Base-by-base conservation (phyloP, 1,140 invertebrate genomes). In the Zaprionus lachaisei region DNA sequence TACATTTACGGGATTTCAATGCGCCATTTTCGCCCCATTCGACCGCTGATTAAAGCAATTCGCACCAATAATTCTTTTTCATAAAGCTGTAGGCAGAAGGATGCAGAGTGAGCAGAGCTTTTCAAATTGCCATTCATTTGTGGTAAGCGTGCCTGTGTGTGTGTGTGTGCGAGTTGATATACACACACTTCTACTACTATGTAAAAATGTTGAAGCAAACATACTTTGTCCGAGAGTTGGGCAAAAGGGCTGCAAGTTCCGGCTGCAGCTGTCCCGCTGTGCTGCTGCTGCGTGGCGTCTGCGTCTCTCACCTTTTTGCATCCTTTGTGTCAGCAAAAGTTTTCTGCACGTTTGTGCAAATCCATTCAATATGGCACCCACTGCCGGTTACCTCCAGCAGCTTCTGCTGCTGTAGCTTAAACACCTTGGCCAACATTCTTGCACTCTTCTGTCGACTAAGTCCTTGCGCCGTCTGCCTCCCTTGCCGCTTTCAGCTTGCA, bases 251-350 rank as follows among this genome's bases (percentile, higher is more conserved):
- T 73, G 55, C 44, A n/a, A n/a, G 47, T 49, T 71, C 31, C 55
- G 28, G 62, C 47, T 71, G 69, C 69, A 63, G 49, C 47, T 34
- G 22, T 20, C 37, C 22, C 37, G 44, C 15, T 24, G 15, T 44
- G 31, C 22, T 63, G 17, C 55, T 31, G 34, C 70, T 73, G 69
- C 31, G 55, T 56, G 17, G 41, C 41, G 41, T 7, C 71, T 81
- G 80, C 78, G 81, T 81, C 81, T 83, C 89, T 77, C 80, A 85
- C 83, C 81, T 82, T 85, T 72, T 81, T 90, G 81, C 81, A 85
- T 89, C 85, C 85, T 89, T 90, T 89, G 85, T 89, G 85, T 89
- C 81, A 89, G 85, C 85, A 89, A 90, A 89, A 89, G 81, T 89
- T 89, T 89, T 85, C 85, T 77, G 85, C 85, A 89, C 85, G 85